phyloP scores from a whole-genome alignment of 2,113 vertebrate genomes.

The rat (Rattus norvegicus) region DNA sequence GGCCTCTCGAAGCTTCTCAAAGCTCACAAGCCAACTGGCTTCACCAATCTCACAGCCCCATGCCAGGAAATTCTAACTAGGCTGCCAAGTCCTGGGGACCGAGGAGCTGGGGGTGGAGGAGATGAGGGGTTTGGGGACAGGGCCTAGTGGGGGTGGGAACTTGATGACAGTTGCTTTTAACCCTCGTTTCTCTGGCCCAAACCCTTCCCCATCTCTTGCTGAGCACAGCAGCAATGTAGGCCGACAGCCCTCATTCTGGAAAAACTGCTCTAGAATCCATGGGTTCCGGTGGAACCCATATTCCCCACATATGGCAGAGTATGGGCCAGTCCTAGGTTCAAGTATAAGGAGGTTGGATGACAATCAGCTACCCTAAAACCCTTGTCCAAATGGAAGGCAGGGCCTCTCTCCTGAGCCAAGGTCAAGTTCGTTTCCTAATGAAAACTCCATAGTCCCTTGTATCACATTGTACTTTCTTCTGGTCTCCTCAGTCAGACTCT shows the following conservation, averaged over 20 bases:
- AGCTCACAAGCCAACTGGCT: conserved; percentile 65
- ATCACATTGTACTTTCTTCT: background rate
- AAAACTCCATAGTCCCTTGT: background rate
- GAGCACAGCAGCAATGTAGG: background rate
- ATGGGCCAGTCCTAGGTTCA: background rate
- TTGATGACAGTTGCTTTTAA: conserved; percentile 32
- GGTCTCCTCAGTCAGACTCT: background rate
- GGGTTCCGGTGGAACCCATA: background rate
- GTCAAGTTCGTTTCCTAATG: background rate
- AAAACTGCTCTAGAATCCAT: background rate
- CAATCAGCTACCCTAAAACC: background rate
- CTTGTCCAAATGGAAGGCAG: background rate
- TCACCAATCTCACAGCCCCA: conserved; percentile 4
- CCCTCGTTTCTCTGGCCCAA: background rate
- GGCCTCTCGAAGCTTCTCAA: conserved; percentile 45
- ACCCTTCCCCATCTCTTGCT: background rate
- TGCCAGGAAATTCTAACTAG: conserved; percentile 62
- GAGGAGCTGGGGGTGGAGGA: background rate
- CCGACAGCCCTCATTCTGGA: background rate
- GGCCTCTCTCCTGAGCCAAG: background rate
- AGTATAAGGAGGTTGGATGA: fast-evolving
- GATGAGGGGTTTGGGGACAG: background rate
- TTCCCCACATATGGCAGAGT: background rate
- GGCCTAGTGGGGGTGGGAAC: background rate
- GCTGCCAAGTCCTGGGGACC: background rate